Evolutionary conservation across 2,888 invertebrate genomes (phyloP).

Genomic region (Poecilobothrus nobilitatus): DNA sequence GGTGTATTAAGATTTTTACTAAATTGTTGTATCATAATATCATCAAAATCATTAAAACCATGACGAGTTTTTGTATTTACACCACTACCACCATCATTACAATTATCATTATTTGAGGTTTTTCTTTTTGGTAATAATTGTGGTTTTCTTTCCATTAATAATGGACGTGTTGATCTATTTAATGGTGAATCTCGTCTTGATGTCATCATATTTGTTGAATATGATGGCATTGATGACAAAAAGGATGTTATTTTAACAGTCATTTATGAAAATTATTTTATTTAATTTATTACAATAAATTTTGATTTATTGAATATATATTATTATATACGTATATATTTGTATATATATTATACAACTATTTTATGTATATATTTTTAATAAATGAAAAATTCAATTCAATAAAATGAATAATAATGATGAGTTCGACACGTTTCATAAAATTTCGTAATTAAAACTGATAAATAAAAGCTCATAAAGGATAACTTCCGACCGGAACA

Average conservation of each 20-base stretch:
- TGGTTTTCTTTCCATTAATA: constrained; percentile 35
- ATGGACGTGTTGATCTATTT: constrained; percentile 35
- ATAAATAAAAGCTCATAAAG: too few species aligned
- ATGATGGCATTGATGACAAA: constrained; percentile 28
- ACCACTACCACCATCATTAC: constrained; percentile 22
- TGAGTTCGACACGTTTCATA: too few species aligned
- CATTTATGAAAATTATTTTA: constrained; percentile 25
- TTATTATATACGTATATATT: neutral
- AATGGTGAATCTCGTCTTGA: constrained; percentile 39
- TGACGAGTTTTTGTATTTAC: constrained; percentile 39
- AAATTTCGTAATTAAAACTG: too few species aligned
- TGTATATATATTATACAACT: neutral
- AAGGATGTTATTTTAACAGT: constrained; percentile 33
- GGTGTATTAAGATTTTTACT: constrained; percentile 36
- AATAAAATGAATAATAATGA: too few species aligned
- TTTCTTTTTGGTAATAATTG: constrained; percentile 31
- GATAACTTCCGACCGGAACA: too few species aligned
- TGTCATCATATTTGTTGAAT: constrained; percentile 33
- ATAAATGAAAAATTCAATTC: too few species aligned
- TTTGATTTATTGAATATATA: neutral
- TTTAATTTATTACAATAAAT: neutral
- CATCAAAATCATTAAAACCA: constrained; percentile 42
- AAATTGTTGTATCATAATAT: constrained; percentile 40
- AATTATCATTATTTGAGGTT: neutral
- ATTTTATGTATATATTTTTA: too few species aligned